phyloP scores from a whole-genome alignment of 2,797 vertebrate genomes.

The Pseudochaenichthys georgianus region DNA sequence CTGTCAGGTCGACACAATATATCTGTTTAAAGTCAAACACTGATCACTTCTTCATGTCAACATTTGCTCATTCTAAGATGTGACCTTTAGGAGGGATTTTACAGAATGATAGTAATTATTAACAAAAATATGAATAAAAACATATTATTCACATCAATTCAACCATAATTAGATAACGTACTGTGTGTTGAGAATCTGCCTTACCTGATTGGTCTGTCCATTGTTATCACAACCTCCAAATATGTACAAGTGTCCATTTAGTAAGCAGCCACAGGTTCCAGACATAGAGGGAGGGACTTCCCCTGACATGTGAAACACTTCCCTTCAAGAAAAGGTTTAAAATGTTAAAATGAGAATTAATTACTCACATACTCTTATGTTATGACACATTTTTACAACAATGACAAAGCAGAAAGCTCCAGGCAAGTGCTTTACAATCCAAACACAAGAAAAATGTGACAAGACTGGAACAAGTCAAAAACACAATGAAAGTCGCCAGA shows the following conservation, averaged over 20 bases:
- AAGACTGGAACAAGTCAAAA: background rate
- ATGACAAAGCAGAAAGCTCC: background rate
- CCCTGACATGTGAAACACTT: slow-evolving; percentile 90
- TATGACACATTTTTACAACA: background rate
- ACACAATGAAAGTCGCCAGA: background rate
- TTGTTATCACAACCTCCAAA: slow-evolving; percentile 96
- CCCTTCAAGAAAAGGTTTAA: slow-evolving; percentile 79
- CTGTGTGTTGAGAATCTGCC: background rate
- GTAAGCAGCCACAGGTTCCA: slow-evolving; percentile 90
- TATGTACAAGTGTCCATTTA: slow-evolving; percentile 90
- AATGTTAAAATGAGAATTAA: slow-evolving; percentile 9
- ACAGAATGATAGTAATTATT: too few species aligned
- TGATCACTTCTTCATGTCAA: slow-evolving; percentile 33
- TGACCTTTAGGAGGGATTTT: background rate
- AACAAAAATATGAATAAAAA: background rate
- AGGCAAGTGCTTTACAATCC: background rate
- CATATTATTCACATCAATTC: background rate
- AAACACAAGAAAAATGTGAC: background rate
- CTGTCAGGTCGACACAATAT: slow-evolving; percentile 90
- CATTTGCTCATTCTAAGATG: background rate
- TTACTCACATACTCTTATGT: background rate
- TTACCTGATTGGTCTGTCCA: slow-evolving; percentile 94
- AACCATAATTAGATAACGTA: background rate
- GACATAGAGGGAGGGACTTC: slow-evolving; percentile 93
- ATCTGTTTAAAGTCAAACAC: slow-evolving; percentile 84